These are phyloP conservation scores for Globodera ellingtonae DNA, from an alignment of 1,140 invertebrate species.

Conservation along the genomic window DNA sequence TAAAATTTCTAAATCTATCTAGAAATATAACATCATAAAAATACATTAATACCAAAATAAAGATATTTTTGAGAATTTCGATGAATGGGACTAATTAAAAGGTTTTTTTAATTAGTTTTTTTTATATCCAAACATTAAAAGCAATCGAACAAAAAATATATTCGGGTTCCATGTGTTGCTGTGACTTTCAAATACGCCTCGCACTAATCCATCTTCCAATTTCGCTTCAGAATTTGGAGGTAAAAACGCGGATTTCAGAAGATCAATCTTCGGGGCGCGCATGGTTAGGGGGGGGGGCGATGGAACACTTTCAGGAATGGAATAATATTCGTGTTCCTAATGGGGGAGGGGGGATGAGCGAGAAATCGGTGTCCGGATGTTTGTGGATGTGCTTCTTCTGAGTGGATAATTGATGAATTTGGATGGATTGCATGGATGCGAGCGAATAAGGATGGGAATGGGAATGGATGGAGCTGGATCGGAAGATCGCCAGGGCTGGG, in stretches of 20 bases:
- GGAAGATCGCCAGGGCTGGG: neutral
- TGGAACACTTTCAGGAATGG: slow-evolving; percentile 4
- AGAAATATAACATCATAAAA: too few relatives aligned
- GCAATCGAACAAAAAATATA: too few relatives aligned
- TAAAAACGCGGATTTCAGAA: neutral
- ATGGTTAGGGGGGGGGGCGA: neutral
- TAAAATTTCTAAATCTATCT: neutral
- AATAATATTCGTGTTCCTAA: neutral
- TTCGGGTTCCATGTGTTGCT: too few relatives aligned
- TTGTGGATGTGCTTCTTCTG: neutral
- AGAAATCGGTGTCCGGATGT: slow-evolving; percentile 2
- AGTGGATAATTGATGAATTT: slow-evolving; percentile 2
- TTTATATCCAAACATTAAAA: neutral
- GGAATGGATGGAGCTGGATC: neutral
- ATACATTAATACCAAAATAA: neutral
- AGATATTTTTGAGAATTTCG: too few relatives aligned
- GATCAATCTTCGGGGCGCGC: neutral
- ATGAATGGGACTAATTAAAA: neutral
- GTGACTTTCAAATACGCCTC: too few relatives aligned
- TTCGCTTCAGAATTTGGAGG: too few relatives aligned
- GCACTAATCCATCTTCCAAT: too few relatives aligned
- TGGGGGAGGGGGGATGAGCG: too few relatives aligned
- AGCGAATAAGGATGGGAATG: neutral
- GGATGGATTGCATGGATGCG: neutral
- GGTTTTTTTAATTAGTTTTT: neutral